Evolutionary conservation across 2,888 invertebrate species (phyloP).

Genomic region (Barypeithes pellucidus): DNA sequence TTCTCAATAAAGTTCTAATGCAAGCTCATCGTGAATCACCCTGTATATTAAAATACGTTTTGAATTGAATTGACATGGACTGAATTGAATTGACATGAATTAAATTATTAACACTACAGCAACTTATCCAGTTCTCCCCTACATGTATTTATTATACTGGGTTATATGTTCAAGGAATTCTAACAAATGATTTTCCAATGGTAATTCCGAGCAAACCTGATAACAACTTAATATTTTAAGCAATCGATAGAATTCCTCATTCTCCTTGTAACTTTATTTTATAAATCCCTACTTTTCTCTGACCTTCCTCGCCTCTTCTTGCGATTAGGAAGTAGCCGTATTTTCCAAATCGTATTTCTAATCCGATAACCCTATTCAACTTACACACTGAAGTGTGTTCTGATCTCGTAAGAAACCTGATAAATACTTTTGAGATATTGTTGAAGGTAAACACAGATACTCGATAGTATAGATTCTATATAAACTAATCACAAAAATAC

Average conservation of each 20-base stretch:
- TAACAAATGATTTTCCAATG: too few species aligned
- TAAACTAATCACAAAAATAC: too few species aligned
- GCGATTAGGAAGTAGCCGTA: neutral
- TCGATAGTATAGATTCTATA: too few species aligned
- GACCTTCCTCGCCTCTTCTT: neutral
- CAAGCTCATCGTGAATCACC: too few species aligned
- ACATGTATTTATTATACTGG: too few species aligned
- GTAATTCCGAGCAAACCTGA: neutral
- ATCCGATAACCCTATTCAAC: neutral
- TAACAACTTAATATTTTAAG: neutral
- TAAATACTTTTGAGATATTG: neutral
- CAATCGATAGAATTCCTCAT: neutral
- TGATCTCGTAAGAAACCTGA: neutral
- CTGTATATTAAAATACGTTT: too few species aligned
- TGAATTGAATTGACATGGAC: too few species aligned
- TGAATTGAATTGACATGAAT: too few species aligned
- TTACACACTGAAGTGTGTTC: neutral
- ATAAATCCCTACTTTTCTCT: conserved; percentile 2
- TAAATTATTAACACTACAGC: too few species aligned
- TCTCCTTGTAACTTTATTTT: neutral
- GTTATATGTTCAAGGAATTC: too few species aligned
- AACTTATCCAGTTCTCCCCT: too few species aligned
- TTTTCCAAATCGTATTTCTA: neutral
- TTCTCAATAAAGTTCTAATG: too few species aligned
- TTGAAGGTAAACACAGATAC: neutral